Base-by-base conservation (phyloP, 2,888 invertebrate genomes). In the Orthosia cruda region DNA sequence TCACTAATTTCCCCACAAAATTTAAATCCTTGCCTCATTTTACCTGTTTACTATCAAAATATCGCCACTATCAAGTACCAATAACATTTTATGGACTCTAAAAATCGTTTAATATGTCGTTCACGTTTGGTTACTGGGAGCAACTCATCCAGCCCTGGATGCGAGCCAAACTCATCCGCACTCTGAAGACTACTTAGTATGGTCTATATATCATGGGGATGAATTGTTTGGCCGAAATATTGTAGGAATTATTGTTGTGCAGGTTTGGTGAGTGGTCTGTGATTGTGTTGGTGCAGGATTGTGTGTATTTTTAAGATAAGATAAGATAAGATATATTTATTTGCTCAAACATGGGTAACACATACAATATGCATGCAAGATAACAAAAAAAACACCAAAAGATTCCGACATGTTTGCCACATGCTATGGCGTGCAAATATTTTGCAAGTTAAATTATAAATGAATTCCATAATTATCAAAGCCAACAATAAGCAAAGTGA, bases 71-170 rank as follows among this genome's bases (percentile, higher is more conserved):
- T 86, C 76, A 67, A 84, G 73, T 50, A 77, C 74, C 86, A 88
- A 82, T 88, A 86, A 76, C 64, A 64, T 83, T 87, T 87, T 87
- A 88, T 85, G 61, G 72, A 71, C 81, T 77, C 77, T 81, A 80
- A 87, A 88, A 80, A 81, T 76, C 66, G 74, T 77, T 87, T 87
- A 87, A 85, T 88, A 88, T 84, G 82, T 82, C 82, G 80, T 85
- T 87, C 81, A 78, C 77, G 83, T 83, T 76, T 80, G 65, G 82
- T 75, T 69, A 73, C 76, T 70, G 62, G 68, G 62, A 65, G 70
- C 80, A 72, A 79, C 74, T 80, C 78, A 80, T 83, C 75, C 67
- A 68, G 71, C 20, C 1, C 83, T 89, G 89, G 89, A 83, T 23
- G 9, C 15, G 55, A 63, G 89, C 89, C 89, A 89, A 88, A 77